A percentile compares a stretch with the other conserved stretches of the same genome.
phyloP scores from a whole-genome alignment of 2,888 invertebrate species.

The Scaptomyza polygonia region DNA sequence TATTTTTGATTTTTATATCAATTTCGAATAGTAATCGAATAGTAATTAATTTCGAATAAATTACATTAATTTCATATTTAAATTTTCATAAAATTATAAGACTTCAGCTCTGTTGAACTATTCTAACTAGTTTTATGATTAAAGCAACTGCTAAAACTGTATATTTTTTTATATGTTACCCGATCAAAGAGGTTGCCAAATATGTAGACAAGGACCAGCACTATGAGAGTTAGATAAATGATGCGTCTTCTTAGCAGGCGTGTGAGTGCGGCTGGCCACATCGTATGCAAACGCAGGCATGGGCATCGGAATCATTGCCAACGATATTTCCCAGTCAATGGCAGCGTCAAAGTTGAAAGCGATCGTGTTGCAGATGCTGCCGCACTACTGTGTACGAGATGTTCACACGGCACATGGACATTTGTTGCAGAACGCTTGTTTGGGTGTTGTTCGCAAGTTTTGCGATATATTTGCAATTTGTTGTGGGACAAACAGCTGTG shows the following conservation, averaged over 20 bases:
- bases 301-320: slow-evolving; percentile 50
- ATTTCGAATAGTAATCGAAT: too few relatives aligned
- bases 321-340: slow-evolving; percentile 14
- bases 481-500: slow-evolving; percentile 45
- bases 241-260: slow-evolving; percentile 91
- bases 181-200: slow-evolving; percentile 89
- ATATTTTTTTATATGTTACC: slow-evolving; percentile 85
- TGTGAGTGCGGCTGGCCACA: slow-evolving; percentile 86
- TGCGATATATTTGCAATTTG: slow-evolving; percentile 31
- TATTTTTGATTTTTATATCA: too few relatives aligned
- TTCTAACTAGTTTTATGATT: too few relatives aligned
- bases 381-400: slow-evolving; percentile 19
- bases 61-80: too few relatives aligned
- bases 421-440: slow-evolving; percentile 13
- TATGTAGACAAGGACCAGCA: slow-evolving; percentile 91
- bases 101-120: too few relatives aligned
- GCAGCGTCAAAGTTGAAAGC: slow-evolving; percentile 20
- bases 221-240: slow-evolving; percentile 91
- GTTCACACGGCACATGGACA: slow-evolving; percentile 9
- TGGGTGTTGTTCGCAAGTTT: background rate
- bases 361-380: slow-evolving; percentile 20
- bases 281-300: slow-evolving; percentile 51
- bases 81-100: too few relatives aligned
- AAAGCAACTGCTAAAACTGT: background rate
- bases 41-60: too few relatives aligned